These are phyloP conservation scores for Axis porcinus DNA, from an alignment of 2,113 vertebrate species.

Conservation along the genomic window DNA sequence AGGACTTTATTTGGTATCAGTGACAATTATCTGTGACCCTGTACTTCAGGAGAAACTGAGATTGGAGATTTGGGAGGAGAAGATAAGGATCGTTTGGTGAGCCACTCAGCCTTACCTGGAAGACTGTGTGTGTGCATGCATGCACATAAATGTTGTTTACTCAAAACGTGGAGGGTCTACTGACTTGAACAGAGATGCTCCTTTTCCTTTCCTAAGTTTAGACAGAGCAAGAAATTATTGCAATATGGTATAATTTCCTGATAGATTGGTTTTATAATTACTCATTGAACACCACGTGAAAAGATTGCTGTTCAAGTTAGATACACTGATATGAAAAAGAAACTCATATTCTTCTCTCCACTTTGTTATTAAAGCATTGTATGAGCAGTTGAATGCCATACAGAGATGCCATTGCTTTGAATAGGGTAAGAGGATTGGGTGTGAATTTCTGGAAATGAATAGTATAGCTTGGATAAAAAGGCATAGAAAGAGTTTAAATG, in stretches of 20 bases:
- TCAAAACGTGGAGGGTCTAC: background rate
- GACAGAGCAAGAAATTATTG: background rate
- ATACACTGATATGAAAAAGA: background rate
- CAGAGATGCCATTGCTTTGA: background rate
- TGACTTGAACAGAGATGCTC: background rate
- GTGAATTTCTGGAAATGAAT: background rate
- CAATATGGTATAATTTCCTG: background rate
- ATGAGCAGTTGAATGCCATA: background rate
- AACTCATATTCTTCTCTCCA: background rate
- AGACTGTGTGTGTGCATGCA: no score
- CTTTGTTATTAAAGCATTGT: background rate
- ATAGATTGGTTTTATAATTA: background rate
- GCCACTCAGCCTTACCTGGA: background rate
- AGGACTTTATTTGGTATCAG: background rate
- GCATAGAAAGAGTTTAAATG: background rate
- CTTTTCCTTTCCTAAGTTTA: background rate
- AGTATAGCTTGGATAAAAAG: background rate
- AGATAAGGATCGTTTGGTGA: background rate
- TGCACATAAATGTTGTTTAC: background rate
- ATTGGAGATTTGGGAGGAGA: background rate
- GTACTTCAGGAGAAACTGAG: background rate
- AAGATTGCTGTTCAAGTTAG: background rate
- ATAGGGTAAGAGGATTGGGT: background rate
- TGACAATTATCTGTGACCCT: background rate
- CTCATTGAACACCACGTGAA: background rate